A percentile compares a stretch with the other conserved stretches of the same genome.
These are phyloP conservation scores for Marcusenius ussheri DNA, from an alignment of 2,113 vertebrate species.

Conservation along the genomic window DNA sequence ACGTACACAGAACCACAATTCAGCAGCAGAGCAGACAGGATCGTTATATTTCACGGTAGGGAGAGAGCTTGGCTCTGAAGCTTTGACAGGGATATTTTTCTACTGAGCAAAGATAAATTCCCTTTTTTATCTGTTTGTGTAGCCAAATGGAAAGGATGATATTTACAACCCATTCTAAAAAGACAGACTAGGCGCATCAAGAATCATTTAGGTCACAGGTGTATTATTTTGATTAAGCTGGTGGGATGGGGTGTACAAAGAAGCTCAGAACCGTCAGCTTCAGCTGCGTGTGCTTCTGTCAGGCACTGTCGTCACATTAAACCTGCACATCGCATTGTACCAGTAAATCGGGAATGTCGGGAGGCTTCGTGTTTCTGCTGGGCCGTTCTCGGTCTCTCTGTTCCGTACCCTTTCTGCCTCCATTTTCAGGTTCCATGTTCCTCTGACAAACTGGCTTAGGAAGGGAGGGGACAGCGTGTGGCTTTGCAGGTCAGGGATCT, in stretches of 20 bases:
- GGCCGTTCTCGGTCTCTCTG: background rate
- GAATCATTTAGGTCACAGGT: background rate
- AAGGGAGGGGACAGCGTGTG: background rate
- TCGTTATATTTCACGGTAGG: background rate
- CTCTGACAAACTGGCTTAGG: background rate
- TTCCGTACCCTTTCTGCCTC: background rate
- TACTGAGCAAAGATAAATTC: background rate
- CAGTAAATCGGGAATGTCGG: background rate
- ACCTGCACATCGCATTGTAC: background rate
- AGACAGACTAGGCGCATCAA: background rate
- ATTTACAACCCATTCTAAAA: background rate
- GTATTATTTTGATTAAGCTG: constrained; percentile 6
- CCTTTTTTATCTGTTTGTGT: background rate
- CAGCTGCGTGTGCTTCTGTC: background rate
- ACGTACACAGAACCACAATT: background rate
- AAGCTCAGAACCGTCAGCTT: background rate
- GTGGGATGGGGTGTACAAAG: background rate
- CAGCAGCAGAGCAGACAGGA: background rate
- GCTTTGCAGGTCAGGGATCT: background rate
- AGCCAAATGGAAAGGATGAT: background rate
- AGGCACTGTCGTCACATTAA: background rate
- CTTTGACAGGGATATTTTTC: background rate
- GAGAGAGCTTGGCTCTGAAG: background rate
- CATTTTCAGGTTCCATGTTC: background rate
- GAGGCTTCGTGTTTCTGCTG: background rate